phyloP scores from a whole-genome alignment of 2,113 vertebrate species.

The Calyptomena viridis region DNA sequence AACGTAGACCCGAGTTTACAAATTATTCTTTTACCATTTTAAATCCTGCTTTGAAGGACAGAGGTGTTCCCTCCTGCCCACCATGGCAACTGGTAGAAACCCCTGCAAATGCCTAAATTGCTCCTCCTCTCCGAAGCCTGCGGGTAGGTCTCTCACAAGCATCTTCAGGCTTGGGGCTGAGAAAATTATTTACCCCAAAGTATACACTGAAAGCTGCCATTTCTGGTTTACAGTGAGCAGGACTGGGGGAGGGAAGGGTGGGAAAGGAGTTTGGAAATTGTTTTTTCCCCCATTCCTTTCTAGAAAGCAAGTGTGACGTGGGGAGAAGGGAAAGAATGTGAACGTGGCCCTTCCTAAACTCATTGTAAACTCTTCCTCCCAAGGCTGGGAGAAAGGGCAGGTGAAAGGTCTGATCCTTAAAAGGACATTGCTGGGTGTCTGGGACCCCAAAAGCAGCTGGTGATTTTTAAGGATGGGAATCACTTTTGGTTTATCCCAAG shows the following conservation, averaged over 20 bases:
- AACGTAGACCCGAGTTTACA: constrained; percentile 48
- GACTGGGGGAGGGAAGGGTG: neutral
- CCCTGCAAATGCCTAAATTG: neutral
- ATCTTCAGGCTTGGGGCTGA: constrained; percentile 5
- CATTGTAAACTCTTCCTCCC: neutral
- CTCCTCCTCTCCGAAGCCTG: neutral
- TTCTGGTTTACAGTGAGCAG: neutral
- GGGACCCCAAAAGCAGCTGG: constrained; percentile 59
- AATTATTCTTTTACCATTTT: constrained; percentile 9
- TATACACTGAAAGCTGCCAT: neutral
- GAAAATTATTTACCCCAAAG: neutral
- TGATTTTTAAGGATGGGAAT: neutral
- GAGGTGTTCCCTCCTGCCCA: neutral
- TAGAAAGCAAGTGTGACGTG: neutral
- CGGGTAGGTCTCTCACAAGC: neutral
- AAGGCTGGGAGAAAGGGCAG: neutral
- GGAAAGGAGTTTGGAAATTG: neutral
- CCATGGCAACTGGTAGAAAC: neutral
- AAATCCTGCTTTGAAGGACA: constrained; percentile 27
- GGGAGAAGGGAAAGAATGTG: constrained; percentile 4
- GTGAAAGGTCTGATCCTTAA: constrained; percentile 68
- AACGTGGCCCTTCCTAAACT: neutral
- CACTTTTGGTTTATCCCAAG: neutral
- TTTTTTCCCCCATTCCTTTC: neutral
- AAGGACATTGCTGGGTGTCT: constrained; percentile 71